Conservation (phyloP, 2,888 invertebrate species). For the Drosophila birchii region DNA sequence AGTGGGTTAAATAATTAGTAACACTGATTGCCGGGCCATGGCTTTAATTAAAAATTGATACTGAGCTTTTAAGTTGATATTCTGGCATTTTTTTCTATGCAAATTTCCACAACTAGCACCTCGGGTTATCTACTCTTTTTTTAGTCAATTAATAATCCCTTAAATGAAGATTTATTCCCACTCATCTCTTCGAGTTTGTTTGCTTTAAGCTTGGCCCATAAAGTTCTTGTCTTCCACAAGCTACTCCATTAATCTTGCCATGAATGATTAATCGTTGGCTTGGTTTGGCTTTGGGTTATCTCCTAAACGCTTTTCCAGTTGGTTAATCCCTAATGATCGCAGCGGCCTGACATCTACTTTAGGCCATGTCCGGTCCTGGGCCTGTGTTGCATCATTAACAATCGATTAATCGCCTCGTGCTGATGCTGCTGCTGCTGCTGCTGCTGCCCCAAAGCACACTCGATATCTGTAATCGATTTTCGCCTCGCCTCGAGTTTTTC, state of each 20-base stretch:
- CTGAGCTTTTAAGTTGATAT: background rate
- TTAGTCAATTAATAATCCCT: constrained; percentile 9
- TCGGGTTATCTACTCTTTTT: background rate
- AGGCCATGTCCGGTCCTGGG: constrained; percentile 11
- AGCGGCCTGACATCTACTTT: constrained; percentile 28
- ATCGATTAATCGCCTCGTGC: constrained; percentile 45
- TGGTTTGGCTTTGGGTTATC: constrained; percentile 5
- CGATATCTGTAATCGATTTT: constrained; percentile 62
- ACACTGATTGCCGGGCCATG: no score
- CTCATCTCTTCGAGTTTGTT: constrained; percentile 8
- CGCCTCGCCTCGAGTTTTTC: constrained; percentile 29
- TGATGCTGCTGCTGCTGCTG: constrained; percentile 29
- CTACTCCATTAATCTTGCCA: constrained; percentile 29
- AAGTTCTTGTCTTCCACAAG: background rate
- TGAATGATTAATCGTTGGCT: constrained; percentile 20
- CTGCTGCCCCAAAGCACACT: constrained; percentile 59
- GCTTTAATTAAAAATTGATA: background rate
- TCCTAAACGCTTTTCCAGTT: constrained; percentile 19
- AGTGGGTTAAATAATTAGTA: constrained; percentile 2
- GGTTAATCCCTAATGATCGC: constrained; percentile 25
- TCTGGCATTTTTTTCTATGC: background rate
- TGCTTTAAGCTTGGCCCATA: constrained; percentile 13
- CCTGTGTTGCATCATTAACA: constrained; percentile 39
- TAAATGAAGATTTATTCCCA: background rate
- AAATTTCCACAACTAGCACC: background rate